Conservation (phyloP, 2,797 vertebrate species). For the Heterohyrax brucei region DNA sequence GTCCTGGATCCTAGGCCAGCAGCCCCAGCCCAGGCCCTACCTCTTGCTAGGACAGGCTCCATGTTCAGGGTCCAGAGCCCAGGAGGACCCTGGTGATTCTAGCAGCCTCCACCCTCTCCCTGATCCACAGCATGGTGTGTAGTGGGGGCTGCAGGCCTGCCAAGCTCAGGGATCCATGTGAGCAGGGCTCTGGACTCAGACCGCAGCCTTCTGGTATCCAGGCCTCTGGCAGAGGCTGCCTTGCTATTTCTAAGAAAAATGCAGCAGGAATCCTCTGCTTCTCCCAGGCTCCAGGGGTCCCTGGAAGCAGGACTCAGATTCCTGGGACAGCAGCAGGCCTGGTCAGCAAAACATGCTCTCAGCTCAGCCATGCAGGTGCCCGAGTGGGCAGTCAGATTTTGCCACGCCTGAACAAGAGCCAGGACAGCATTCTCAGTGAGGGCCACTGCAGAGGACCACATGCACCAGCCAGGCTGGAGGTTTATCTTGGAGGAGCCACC, state of each 20-base stretch:
- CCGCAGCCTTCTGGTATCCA: constrained; percentile 80
- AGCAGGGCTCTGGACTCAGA: constrained; percentile 73
- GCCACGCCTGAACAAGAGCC: background rate
- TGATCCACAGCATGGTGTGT: background rate
- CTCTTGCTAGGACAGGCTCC: background rate
- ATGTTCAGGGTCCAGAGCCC: constrained; percentile 57
- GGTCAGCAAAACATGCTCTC: background rate
- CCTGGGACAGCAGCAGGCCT: constrained; percentile 67
- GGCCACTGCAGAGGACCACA: background rate
- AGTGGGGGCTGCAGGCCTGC: constrained; percentile 1
- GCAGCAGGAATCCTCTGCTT: constrained; percentile 82
- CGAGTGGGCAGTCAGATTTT: background rate
- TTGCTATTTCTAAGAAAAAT: constrained; percentile 88
- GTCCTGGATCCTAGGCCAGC: background rate
- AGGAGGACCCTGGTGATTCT: background rate
- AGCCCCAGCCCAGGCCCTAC: background rate
- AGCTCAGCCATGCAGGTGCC: background rate
- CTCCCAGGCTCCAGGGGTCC: constrained; percentile 74
- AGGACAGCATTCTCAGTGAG: background rate
- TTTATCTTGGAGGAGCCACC: background rate
- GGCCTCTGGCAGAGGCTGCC: constrained; percentile 81
- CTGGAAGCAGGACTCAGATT: constrained; percentile 73
- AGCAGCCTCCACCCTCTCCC: constrained; percentile 33
- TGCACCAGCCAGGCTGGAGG: background rate
- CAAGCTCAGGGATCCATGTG: constrained; percentile 77